These are phyloP conservation scores for Trissolcus brochymenae DNA, from an alignment of 2,888 invertebrate species.

Conservation along the genomic window DNA sequence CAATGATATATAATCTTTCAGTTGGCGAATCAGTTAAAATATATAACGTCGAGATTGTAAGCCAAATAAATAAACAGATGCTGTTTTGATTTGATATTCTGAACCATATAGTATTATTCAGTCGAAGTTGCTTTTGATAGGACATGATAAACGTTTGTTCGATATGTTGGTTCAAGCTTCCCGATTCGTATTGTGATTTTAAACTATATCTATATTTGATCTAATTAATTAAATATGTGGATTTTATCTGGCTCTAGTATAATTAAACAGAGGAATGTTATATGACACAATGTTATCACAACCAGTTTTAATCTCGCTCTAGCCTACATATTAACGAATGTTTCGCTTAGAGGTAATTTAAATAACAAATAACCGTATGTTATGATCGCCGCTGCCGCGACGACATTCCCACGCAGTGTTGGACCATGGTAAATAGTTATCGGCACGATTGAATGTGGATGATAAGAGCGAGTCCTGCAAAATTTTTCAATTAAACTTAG, in stretches of 20 bases:
- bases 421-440: no score
- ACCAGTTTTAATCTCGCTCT: constrained; percentile 12
- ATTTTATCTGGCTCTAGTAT: not conserved
- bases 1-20: no score
- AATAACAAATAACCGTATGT: constrained; percentile 16
- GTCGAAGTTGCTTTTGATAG: not conserved
- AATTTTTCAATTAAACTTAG: no score
- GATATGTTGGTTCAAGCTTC: not conserved
- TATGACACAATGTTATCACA: constrained; percentile 16
- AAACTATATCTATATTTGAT: constrained; percentile 5
- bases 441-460: not conserved
- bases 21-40: no score
- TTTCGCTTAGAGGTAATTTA: constrained; percentile 11
- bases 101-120: not conserved
- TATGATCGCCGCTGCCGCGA: constrained; percentile 1
- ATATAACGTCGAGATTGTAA: no score
- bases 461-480: no score
- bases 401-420: constrained; percentile 13
- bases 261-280: constrained; percentile 20
- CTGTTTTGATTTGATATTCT: no score
- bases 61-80: no score
- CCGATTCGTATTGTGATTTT: not conserved
- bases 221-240: constrained; percentile 16
- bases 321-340: constrained; percentile 14
- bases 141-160: not conserved